Percentiles rank a stretch among this genome's conserved stretches.
These are phyloP conservation scores for Lineus longissimus DNA, from an alignment of 1,140 invertebrate species.

Conservation along the genomic window DNA sequence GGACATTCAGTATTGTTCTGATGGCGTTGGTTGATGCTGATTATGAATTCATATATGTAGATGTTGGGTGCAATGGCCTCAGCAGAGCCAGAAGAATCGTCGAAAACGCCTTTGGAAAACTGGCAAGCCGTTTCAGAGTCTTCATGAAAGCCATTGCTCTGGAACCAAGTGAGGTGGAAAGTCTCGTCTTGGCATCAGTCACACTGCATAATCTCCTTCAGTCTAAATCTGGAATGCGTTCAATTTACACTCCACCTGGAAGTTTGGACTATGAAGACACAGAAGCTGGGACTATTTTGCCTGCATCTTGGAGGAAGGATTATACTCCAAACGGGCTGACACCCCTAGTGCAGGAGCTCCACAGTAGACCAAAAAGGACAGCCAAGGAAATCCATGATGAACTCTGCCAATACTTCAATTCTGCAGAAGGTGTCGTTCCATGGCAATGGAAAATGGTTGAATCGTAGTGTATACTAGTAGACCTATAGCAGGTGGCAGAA, in stretches of 20 bases:
- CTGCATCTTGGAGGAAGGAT: too few species aligned
- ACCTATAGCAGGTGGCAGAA: too few species aligned
- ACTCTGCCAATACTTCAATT: background rate
- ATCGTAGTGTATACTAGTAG: too few species aligned
- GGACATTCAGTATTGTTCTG: slow-evolving; percentile 4
- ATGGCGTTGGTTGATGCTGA: slow-evolving; percentile 1
- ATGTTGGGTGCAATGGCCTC: background rate
- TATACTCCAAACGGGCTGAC: too few species aligned
- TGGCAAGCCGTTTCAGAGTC: background rate
- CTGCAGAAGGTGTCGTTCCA: background rate
- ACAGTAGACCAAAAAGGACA: too few species aligned
- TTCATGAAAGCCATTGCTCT: background rate
- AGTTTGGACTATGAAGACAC: background rate
- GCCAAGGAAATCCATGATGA: background rate
- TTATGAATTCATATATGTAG: slow-evolving; percentile 4
- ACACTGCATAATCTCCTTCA: slow-evolving; percentile 18
- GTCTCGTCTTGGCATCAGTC: slow-evolving; percentile 3
- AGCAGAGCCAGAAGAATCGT: background rate
- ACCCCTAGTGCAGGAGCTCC: too few species aligned
- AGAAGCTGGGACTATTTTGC: background rate
- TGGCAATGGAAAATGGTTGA: slow-evolving; percentile 1
- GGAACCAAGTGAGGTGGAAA: background rate
- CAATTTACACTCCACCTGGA: too few species aligned
- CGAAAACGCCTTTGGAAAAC: background rate
- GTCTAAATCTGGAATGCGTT: background rate